A percentile compares a stretch with the other conserved stretches of the same genome.
Conservation (phyloP, 2,113 vertebrate genomes). For the Protobothrops flavoviridis region DNA sequence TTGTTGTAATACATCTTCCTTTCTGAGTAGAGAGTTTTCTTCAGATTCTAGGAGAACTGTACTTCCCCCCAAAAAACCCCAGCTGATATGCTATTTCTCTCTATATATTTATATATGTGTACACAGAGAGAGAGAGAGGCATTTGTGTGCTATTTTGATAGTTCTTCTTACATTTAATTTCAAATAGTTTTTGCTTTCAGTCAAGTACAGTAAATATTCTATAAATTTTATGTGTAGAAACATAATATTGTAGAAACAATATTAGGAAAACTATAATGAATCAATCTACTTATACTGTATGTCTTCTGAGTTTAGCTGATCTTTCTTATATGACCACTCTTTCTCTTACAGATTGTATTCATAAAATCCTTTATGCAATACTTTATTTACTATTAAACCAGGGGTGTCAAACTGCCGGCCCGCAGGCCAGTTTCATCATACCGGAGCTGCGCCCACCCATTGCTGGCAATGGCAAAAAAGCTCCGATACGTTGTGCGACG, state of each 20-base stretch:
- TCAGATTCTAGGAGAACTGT: not conserved
- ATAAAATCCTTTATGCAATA: not conserved
- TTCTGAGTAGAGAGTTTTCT: not conserved
- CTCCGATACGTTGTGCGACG: too few species aligned
- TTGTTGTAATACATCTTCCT: not conserved
- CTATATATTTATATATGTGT: not conserved
- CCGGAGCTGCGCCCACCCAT: too few species aligned
- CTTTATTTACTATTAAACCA: too few species aligned
- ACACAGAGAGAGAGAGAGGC: not conserved
- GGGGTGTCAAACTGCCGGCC: too few species aligned
- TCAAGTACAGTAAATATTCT: not conserved
- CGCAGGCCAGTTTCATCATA: too few species aligned
- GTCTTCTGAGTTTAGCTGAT: conserved; percentile 8
- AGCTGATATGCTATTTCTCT: not conserved
- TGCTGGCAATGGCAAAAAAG: too few species aligned
- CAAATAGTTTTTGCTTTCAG: not conserved
- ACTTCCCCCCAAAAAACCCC: not conserved
- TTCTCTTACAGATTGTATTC: not conserved
- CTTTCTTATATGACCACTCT: not conserved
- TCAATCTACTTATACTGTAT: not conserved
- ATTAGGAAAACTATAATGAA: not conserved
- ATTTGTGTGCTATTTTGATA: not conserved
- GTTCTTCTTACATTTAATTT: not conserved
- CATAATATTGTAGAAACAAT: not conserved
- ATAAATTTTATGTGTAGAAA: not conserved